Evolutionary conservation across 1,140 invertebrate species (phyloP).

Genomic region (Drosophila eugracilis): DNA sequence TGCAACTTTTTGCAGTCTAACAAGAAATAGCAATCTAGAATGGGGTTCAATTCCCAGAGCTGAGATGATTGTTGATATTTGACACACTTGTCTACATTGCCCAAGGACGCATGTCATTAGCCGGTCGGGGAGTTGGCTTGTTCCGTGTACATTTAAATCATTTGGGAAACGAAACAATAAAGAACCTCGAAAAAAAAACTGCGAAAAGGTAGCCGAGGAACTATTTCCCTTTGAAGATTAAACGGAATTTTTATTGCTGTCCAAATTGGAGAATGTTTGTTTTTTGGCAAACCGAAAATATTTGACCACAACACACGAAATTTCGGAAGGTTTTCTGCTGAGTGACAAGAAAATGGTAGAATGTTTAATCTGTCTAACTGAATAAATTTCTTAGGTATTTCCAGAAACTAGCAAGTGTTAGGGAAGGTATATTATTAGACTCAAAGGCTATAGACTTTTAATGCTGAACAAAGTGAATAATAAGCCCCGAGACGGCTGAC

Average conservation of each 20-base stretch:
- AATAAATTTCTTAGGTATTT: too few relatives aligned
- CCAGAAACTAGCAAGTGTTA: conserved; percentile 44
- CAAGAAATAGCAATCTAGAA: conserved; percentile 3
- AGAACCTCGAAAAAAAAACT: conserved; percentile 8
- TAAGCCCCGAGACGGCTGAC: conserved; percentile 27
- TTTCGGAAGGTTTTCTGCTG: conserved; percentile 15
- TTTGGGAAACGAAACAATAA: conserved; percentile 37
- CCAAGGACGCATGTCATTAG: conserved; percentile 47
- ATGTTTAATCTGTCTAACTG: neutral
- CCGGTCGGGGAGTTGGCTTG: conserved; percentile 6
- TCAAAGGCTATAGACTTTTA: conserved; percentile 32
- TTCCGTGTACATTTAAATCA: conserved; percentile 16
- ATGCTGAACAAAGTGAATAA: conserved; percentile 64
- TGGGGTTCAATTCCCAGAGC: conserved; percentile 18
- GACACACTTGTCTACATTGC: conserved; percentile 26
- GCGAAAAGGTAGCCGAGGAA: conserved; percentile 20
- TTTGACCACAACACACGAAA: neutral
- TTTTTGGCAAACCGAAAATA: conserved; percentile 4
- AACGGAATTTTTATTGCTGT: conserved; percentile 69
- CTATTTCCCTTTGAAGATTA: conserved; percentile 55
- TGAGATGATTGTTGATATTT: conserved; percentile 26
- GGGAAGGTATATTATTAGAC: neutral
- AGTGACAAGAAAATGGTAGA: conserved; percentile 1
- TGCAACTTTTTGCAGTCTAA: conserved; percentile 8
- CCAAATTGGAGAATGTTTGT: conserved; percentile 7